Percentiles rank a stretch among this genome's conserved stretches.
Conservation (phyloP, 2,797 vertebrate species). For the Carapus acus region DNA sequence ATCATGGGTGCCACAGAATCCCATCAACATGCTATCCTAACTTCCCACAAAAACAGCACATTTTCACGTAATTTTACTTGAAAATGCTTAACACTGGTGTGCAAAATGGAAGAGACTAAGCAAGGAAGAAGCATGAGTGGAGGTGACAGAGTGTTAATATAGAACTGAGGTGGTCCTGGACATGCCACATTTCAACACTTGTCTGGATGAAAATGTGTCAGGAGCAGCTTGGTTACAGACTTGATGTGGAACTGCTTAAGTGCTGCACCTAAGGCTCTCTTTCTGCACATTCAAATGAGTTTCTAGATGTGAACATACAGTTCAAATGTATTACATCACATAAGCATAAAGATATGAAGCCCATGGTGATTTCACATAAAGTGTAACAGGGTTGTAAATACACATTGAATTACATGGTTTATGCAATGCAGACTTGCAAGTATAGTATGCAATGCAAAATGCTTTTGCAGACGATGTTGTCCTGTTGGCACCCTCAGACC, state of each 20-base stretch:
- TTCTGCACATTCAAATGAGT: conserved; percentile 39
- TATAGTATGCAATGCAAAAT: too few relatives aligned
- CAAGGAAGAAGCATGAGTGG: conserved; percentile 58
- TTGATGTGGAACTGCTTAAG: conserved; percentile 60
- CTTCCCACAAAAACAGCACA: too few relatives aligned
- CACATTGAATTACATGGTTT: too few relatives aligned
- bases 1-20: conserved; percentile 50
- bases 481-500: too few relatives aligned
- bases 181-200: conserved; percentile 60
- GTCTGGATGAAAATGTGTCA: conserved; percentile 63
- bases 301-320: conserved; percentile 18
- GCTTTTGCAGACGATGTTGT: too few relatives aligned
- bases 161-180: conserved; percentile 59
- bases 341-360: conserved; percentile 23
- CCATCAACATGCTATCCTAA: conserved; percentile 46
- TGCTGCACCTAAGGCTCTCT: conserved; percentile 57
- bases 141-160: conserved; percentile 61
- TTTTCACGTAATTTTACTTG: too few relatives aligned
- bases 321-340: conserved; percentile 39
- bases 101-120: too few relatives aligned
- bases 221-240: conserved; percentile 62
- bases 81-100: too few relatives aligned
- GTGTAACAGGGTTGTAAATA: too few relatives aligned
- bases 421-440: too few relatives aligned
- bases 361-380: conserved; percentile 26